phyloP scores from a whole-genome alignment of 2,797 vertebrate species.

The Rhyacichthys aspro region DNA sequence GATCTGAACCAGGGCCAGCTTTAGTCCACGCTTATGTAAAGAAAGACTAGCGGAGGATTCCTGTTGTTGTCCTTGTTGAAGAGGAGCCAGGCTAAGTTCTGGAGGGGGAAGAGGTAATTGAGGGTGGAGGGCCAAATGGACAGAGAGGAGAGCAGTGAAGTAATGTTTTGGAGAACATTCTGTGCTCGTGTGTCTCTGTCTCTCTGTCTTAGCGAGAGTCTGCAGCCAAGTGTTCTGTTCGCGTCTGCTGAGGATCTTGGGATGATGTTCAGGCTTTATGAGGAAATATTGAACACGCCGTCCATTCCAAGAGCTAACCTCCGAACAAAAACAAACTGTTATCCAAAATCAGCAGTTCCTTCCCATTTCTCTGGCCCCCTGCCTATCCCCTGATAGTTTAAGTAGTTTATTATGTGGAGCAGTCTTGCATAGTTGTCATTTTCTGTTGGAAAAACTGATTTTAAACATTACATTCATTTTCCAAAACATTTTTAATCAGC shows the following conservation, averaged over 20 bases:
- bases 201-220: constrained; percentile 35
- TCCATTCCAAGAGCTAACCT: constrained; percentile 63
- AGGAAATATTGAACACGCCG: constrained; percentile 70
- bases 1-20: neutral
- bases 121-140: constrained; percentile 31
- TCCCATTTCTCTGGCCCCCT: constrained; percentile 56
- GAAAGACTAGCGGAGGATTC: constrained; percentile 17
- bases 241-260: constrained; percentile 54
- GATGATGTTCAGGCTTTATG: constrained; percentile 62
- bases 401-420: constrained; percentile 59
- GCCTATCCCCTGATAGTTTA: constrained; percentile 51
- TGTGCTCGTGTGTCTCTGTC: constrained; percentile 57
- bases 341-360: constrained; percentile 72
- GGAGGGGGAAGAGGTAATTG: constrained; percentile 36
- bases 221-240: constrained; percentile 51
- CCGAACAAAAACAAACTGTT: constrained; percentile 63
- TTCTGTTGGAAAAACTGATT: constrained; percentile 54
- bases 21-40: constrained; percentile 10
- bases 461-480: constrained; percentile 40
- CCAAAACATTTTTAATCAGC: constrained; percentile 2
- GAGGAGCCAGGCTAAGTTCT: constrained; percentile 26
- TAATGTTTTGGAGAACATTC: constrained; percentile 75
- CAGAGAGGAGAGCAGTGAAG: constrained; percentile 52
- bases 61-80: constrained; percentile 19
- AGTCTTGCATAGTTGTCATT: constrained; percentile 37